phyloP scores from a whole-genome alignment of 1,140 invertebrate genomes.

The Eumaeus atala region DNA sequence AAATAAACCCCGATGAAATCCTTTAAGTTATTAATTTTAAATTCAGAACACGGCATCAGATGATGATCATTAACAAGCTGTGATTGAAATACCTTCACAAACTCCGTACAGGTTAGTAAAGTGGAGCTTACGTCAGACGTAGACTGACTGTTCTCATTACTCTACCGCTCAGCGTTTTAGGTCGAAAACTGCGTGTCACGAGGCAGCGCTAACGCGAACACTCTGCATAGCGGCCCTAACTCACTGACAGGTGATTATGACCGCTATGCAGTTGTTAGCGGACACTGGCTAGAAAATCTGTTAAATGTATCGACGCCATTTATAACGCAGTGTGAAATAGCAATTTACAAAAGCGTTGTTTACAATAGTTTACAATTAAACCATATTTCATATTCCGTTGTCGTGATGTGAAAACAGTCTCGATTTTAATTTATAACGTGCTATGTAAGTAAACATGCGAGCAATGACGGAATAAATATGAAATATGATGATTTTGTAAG shows the following conservation, averaged over 20 bases:
- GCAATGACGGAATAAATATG: no score
- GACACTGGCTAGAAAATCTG: constrained; percentile 29
- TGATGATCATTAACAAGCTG: neutral
- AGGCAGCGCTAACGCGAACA: constrained; percentile 33
- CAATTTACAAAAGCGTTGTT: constrained; percentile 9
- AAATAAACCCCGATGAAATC: no score
- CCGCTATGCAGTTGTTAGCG: constrained; percentile 41
- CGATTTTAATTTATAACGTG: no score
- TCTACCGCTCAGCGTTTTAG: constrained; percentile 51
- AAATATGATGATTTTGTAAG: no score
- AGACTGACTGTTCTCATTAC: constrained; percentile 49
- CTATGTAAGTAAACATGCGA: no score
- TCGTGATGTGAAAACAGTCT: no score
- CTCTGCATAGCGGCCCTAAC: constrained; percentile 38
- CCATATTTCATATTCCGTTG: no score
- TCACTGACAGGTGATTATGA: constrained; percentile 56
- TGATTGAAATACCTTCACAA: constrained; percentile 31
- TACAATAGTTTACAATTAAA: neutral
- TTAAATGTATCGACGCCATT: constrained; percentile 39
- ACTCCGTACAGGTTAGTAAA: constrained; percentile 34
- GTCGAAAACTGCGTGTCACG: constrained; percentile 45
- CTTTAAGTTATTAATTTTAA: no score
- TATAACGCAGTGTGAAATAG: constrained; percentile 21
- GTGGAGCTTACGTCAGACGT: constrained; percentile 47
- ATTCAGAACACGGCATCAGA: no score